Percentiles rank a stretch among this genome's conserved stretches.
phyloP scores from a whole-genome alignment of 2,113 vertebrate genomes.

The Leucopternis melanops region DNA sequence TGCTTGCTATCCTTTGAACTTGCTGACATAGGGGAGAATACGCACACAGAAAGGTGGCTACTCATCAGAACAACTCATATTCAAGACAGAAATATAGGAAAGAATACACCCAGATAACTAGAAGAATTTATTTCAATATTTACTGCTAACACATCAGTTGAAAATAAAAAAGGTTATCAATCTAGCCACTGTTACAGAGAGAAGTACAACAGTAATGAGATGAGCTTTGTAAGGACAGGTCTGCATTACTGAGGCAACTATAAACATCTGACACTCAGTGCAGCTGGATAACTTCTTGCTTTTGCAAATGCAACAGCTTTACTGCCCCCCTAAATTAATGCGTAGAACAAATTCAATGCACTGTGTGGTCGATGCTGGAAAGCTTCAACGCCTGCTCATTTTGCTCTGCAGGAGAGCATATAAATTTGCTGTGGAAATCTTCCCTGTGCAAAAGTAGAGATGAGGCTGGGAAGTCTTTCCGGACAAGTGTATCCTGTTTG shows the following conservation, averaged over 20 bases:
- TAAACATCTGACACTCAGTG: neutral
- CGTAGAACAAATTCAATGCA: neutral
- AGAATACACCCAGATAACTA: neutral
- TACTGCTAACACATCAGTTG: neutral
- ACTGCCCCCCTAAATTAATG: neutral
- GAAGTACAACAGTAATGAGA: neutral
- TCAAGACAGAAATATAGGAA: neutral
- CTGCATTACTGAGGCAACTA: neutral
- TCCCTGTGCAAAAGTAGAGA: neutral
- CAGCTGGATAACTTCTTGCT: neutral
- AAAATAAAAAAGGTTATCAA: neutral
- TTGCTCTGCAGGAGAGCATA: neutral
- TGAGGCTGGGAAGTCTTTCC: neutral
- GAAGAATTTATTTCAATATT: neutral
- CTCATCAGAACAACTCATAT: neutral
- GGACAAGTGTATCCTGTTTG: neutral
- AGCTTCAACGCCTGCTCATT: neutral
- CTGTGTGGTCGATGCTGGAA: neutral
- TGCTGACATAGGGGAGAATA: neutral
- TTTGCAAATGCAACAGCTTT: neutral
- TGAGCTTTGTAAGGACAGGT: neutral
- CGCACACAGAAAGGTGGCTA: fast-evolving
- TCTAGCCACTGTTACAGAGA: neutral
- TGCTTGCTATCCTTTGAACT: neutral
- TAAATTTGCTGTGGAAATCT: neutral